Evolutionary conservation across 2,797 vertebrate species (phyloP).

Genomic region (Pygocentrus nattereri): DNA sequence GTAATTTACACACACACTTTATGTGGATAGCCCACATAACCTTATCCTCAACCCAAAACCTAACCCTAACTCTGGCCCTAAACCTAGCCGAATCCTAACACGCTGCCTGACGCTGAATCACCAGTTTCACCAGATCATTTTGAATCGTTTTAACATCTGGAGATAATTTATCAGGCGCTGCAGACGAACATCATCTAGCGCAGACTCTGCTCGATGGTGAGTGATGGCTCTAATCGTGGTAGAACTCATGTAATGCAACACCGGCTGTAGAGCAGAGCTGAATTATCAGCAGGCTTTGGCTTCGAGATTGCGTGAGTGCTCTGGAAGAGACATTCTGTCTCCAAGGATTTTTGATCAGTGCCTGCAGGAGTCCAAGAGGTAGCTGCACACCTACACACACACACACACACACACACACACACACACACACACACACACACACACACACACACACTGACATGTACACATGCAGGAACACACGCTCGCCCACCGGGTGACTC

Average conservation of each 20-base stretch:
- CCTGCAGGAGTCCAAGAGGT: conserved; percentile 3
- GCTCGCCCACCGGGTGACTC: conserved; percentile 35
- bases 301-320: background rate
- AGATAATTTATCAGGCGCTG: too few species aligned
- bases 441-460: background rate
- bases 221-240: background rate
- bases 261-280: background rate
- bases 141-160: too few species aligned
- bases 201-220: background rate
- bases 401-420: conserved; percentile 12
- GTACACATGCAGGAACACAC: conserved; percentile 18
- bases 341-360: conserved; percentile 29
- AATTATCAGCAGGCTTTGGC: conserved; percentile 12
- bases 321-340: conserved; percentile 9
- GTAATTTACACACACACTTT: too few species aligned
- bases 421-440: conserved; percentile 2
- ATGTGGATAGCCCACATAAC: too few species aligned
- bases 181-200: too few species aligned
- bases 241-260: background rate
- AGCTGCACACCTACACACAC: conserved; percentile 17
- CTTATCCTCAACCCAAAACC: too few species aligned
- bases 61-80: too few species aligned
- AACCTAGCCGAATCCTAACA: too few species aligned
- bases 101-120: too few species aligned
- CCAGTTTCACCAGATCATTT: too few species aligned